Evolutionary conservation across 37 sponge, comb jelly and placozoan species (phyloP), one percentile per base, ranked within the genome.

Genomic region (Haliclona indistincta): DNA sequence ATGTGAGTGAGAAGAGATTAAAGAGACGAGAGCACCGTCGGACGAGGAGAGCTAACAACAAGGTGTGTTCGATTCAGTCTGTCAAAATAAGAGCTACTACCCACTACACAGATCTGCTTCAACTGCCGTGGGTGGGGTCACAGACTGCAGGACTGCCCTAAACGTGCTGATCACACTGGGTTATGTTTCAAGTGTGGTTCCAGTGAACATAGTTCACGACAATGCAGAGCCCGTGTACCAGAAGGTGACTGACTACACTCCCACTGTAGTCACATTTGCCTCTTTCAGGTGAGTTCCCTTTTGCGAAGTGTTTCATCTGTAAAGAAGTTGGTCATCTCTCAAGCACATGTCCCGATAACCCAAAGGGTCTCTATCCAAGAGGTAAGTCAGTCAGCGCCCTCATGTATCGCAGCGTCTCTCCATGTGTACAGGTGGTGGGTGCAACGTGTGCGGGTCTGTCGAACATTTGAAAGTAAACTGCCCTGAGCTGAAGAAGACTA

Each of bases 291-390:
- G 63, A 56, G 26, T 97, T 79, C 60, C 94, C 94, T 30, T 93
- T 86, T 81, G 97, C 97, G 5, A 93, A 87, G 58, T 97, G 97
- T 73, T 97, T 93, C 60, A 93, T 97, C 20, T 97, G 97, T 54
- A 74, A 73, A 22, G 91, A 93, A 66, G 54, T 70, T 2, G 97
- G 97, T 8, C 97, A 97, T 54, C 52, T 97, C 26, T 87, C 97
- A 3, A 71, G 77, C 23, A 55, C 69, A 15, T 97, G 97, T 65
- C 89, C 94, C 2, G 89, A 89, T 38, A 97, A 97, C 52, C 91
- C 97, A 20, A 68, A 78, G 29, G 97, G 97, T 19, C 43, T 97
- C 3, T 97, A 93, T 52, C 97, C 97, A 13, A 40, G 82, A 66
- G 97, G 97, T 89, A 56, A 4, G 38, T 68, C 15, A 26, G 4